A percentile compares a stretch with the other conserved stretches of the same genome.
phyloP scores from a whole-genome alignment of 2,888 invertebrate species.

The Elegia similella region DNA sequence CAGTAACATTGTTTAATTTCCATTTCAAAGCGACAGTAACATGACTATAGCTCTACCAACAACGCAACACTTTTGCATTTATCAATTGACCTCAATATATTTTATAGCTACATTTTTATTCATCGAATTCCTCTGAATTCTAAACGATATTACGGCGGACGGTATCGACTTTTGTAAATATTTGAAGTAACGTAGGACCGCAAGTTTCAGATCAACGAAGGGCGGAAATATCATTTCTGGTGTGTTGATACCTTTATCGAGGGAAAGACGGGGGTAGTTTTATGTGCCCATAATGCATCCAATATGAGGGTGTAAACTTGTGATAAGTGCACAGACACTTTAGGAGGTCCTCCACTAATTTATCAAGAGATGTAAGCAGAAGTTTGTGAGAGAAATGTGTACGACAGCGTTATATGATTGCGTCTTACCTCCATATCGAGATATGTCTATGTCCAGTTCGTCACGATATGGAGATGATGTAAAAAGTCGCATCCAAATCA shows the following conservation, averaged over 20 bases:
- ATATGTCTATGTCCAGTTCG: no score
- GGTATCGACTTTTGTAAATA: not conserved
- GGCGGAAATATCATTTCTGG: conserved; percentile 17
- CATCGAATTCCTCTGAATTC: not conserved
- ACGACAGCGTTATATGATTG: not conserved
- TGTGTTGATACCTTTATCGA: conserved; percentile 19
- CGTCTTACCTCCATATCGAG: not conserved
- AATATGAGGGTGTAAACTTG: conserved; percentile 24
- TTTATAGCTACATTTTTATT: not conserved
- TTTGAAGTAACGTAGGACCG: not conserved
- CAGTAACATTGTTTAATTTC: conserved; percentile 6
- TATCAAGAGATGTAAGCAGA: not conserved
- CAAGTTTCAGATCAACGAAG: not conserved
- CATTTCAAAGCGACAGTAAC: conserved; percentile 1
- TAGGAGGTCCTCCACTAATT: conserved; percentile 23
- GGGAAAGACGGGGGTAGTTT: conserved; percentile 18
- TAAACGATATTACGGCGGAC: not conserved
- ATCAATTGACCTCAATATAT: not conserved
- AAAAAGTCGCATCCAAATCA: no score
- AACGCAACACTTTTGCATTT: not conserved
- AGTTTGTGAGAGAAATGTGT: not conserved
- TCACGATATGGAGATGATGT: no score
- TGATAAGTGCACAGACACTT: conserved; percentile 17
- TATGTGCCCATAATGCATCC: conserved; percentile 19
- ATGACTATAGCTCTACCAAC: not conserved